These are phyloP conservation scores for Chamaetylas fuelleborni DNA, from an alignment of 2,113 vertebrate genomes.

Conservation along the genomic window DNA sequence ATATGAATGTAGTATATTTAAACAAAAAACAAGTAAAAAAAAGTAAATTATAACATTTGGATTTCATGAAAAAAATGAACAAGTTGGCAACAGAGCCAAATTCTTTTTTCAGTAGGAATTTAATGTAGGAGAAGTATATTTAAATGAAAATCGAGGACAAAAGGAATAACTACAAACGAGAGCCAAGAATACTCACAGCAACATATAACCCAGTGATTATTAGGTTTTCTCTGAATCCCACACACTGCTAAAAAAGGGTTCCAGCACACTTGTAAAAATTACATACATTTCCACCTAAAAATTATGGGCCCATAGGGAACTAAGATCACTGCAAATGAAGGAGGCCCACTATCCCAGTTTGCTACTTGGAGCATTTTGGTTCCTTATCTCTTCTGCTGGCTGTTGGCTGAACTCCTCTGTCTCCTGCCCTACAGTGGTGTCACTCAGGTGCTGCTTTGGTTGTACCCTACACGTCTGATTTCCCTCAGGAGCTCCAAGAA, in stretches of 20 bases:
- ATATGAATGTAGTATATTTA: not conserved
- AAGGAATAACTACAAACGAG: not conserved
- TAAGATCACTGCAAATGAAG: not conserved
- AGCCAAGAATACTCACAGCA: not conserved
- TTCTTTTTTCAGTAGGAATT: not conserved
- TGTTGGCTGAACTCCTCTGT: not conserved
- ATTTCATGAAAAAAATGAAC: not conserved
- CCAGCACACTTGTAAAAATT: not conserved
- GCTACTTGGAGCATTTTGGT: not conserved
- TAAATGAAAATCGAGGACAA: not conserved
- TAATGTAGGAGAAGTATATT: not conserved
- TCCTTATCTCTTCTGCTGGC: not conserved
- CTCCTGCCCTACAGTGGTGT: conserved; percentile 1
- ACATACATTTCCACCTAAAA: not conserved
- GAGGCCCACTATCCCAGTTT: not conserved
- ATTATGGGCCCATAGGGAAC: not conserved
- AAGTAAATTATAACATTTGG: not conserved
- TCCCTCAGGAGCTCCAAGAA: conserved; percentile 31
- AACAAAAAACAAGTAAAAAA: not conserved
- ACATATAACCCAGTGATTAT: not conserved
- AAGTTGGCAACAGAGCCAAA: not conserved
- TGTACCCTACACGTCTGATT: not conserved
- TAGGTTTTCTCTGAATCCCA: not conserved
- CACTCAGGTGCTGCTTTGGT: conserved; percentile 24
- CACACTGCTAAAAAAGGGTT: not conserved